phyloP scores from a whole-genome alignment of 2,797 vertebrate genomes.

The Cephalopachus bancanus region DNA sequence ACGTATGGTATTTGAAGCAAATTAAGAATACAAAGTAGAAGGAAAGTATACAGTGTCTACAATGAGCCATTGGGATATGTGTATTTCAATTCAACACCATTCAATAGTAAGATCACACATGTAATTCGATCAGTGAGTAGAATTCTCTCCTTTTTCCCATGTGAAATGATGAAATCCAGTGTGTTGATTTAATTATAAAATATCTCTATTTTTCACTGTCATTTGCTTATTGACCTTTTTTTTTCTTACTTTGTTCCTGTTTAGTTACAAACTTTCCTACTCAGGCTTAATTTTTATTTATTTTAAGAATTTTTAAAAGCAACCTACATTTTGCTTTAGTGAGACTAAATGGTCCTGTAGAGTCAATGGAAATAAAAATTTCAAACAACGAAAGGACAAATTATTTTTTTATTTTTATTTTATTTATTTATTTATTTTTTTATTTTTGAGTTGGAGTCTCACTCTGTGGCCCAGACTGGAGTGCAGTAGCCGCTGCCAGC shows the following conservation, averaged over 20 bases:
- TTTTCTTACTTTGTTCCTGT: not conserved
- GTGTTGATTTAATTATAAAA: not conserved
- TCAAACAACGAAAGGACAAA: not conserved
- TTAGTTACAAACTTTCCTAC: not conserved
- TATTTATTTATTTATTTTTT: no score
- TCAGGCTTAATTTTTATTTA: slow-evolving; percentile 33
- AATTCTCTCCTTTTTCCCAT: not conserved
- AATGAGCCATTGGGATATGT: not conserved
- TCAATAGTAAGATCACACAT: not conserved
- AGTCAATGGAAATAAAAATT: not conserved
- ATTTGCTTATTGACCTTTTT: not conserved
- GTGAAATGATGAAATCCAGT: slow-evolving; percentile 15
- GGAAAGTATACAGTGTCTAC: not conserved
- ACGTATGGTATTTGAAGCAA: not conserved
- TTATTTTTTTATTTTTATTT: slow-evolving; percentile 51
- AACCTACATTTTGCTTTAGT: not conserved
- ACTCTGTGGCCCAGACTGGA: no score
- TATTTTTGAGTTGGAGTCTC: no score
- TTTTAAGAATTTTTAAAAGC: not conserved
- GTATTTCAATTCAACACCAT: not conserved
- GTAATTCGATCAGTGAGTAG: slow-evolving; percentile 22
- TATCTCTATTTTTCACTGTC: not conserved
- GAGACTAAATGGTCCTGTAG: not conserved
- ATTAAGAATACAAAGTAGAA: not conserved
- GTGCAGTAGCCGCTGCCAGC: no score